Evolutionary conservation across 2,888 invertebrate genomes (phyloP), one percentile per base, ranked within the genome.

Genomic region (Poecilus cupreus): DNA sequence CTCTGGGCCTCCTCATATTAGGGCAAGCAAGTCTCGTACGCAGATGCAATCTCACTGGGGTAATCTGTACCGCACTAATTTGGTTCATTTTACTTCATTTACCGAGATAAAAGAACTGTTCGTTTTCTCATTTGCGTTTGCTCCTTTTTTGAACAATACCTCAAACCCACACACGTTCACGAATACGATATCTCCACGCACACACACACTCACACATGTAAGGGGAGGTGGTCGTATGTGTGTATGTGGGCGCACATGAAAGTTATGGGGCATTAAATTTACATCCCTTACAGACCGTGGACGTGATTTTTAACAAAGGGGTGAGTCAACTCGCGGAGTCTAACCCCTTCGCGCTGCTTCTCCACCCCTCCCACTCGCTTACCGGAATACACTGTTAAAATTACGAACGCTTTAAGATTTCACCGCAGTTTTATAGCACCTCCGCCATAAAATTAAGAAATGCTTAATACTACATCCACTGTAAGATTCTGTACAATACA

Each of bases 251-350:
- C 80, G 57, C 57, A 57, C 80, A 80, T 80, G 80, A 80, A 80
- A 80, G 80, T 80, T 80, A 80, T 80, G 72, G 83, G 83, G 84
- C 82, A 84, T 84, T 84, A 84, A 84, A 84, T 84, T 84, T 84
- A 83, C 84, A 84, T 84, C 83, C 82, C 83, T 79, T 82, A 82
- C 82, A 83, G 83, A 82, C 82, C 82, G 83, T 80, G 84, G 83
- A 84, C 83, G 83, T 82, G 83, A 84, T 83, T 84, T 84, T 84
- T 83, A 82, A 83, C 82, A 79, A 83, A 83, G 83, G 80, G 83
- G 82, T 82, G 82, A 83, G 82, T 82, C 81, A 79, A 82, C 83
- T 82, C 82, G 82, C 77, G 77, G 43, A 60, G 22, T 49, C 77
- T 77, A 51, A 80, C 80, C 80, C 80, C 72, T 80, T 72, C 49